phyloP scores from a whole-genome alignment of 2,888 invertebrate species.

The Pandemis cinnamomeana region DNA sequence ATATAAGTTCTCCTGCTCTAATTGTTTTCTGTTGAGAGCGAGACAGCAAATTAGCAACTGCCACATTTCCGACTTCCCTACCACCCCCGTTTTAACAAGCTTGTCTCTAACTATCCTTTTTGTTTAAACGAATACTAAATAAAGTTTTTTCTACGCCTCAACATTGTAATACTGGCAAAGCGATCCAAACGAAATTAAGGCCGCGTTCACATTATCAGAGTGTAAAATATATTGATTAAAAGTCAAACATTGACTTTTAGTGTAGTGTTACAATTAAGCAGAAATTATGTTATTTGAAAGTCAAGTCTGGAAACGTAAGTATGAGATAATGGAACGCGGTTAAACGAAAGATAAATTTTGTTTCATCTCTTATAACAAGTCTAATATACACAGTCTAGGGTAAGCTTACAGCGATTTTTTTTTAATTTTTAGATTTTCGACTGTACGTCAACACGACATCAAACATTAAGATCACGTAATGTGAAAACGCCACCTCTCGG shows the following conservation, averaged over 20 bases:
- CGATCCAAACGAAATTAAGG: constrained; percentile 47
- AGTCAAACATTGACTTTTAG: background rate
- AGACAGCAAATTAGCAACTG: background rate
- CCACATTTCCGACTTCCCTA: constrained; percentile 27
- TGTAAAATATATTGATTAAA: background rate
- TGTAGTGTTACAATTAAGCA: background rate
- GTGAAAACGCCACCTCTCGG: constrained; percentile 24
- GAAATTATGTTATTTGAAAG: background rate
- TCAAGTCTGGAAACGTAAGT: constrained; percentile 9
- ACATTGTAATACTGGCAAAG: constrained; percentile 72
- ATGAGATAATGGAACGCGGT: constrained; percentile 12
- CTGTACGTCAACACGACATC: constrained; percentile 42
- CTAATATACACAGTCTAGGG: constrained; percentile 68
- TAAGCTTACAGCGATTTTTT: constrained; percentile 58
- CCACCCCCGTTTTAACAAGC: constrained; percentile 40
- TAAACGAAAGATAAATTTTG: constrained; percentile 26
- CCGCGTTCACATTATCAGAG: constrained; percentile 5
- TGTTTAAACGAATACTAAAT: constrained; percentile 44
- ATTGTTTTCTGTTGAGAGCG: background rate
- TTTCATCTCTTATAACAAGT: constrained; percentile 44
- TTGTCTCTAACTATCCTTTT: constrained; percentile 45
- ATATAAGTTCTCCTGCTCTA: background rate
- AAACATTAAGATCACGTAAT: constrained; percentile 34
- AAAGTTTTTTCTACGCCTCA: constrained; percentile 59
- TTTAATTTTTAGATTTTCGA: constrained; percentile 43